Evolutionary conservation across 2,113 vertebrate genomes (phyloP), one percentile per base, ranked within the genome.

Genomic region (Grammomys surdaster): DNA sequence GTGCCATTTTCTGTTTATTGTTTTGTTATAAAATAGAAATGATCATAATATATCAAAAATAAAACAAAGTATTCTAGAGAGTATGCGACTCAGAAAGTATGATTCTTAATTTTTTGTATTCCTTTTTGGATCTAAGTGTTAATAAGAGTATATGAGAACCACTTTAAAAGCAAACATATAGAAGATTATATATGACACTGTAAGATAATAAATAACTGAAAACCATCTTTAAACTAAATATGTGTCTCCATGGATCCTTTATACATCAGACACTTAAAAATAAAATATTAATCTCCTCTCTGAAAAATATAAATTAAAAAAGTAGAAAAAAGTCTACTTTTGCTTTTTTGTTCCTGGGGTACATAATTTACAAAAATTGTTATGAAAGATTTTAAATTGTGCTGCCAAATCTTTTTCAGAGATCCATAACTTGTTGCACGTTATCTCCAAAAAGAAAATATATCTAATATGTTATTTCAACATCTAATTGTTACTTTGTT

Each of bases 251-350:
- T 82, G 26, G 85, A 91, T 1, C 20, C 48, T 89, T 72, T 13
- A 67, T 76, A 56, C 3, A 96, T 9, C 26, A 76, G 88, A 70
- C 63, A 7, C 84, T 91, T 96, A 88, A 63, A 76, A 80, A 89
- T 70, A 95, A 95, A 93, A 80, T 56, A 95, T 75, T 96, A 43
- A 82, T 36, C 91, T 88, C 19, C 22, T 90, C 56, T 89, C 22
- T 77, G 2, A 43, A 86, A 60, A 86, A 5, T 33, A 86, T 51
- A 96, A 78, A 46, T 86, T 78, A 14, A 87, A 93, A 89, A 94
- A 88, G 28, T 28, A 95, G 24, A 90, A 78, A 88, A 86, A 33
- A 3, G 2, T 76, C 28, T n/a, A 70, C 65, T 63, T 95, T 63
- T 78, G 7, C 3, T 31, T 94, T 94, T 91, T 93, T 86, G 81